phyloP scores from a whole-genome alignment of 2,797 vertebrate genomes.

The Lacerta agilis region DNA sequence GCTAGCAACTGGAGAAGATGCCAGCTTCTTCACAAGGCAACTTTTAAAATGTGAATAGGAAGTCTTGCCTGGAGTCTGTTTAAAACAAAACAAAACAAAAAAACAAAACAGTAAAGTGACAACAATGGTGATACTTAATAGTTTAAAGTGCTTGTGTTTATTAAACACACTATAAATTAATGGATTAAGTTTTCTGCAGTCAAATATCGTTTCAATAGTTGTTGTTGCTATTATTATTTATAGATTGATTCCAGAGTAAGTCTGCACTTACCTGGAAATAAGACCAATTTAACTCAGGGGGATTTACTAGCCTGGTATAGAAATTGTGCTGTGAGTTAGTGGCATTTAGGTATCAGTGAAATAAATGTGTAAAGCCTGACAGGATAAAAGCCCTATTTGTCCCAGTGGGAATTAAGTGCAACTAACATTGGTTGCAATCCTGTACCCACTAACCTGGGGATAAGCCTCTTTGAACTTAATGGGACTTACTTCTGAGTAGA shows the following conservation, averaged over 20 bases:
- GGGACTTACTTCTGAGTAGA: no score
- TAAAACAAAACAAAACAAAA: background rate
- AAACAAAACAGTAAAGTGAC: background rate
- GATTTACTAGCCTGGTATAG: background rate
- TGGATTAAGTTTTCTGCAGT: background rate
- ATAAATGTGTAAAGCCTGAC: no score
- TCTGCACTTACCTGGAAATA: background rate
- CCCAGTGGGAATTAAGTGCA: background rate
- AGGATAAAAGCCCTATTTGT: background rate
- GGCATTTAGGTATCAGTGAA: background rate
- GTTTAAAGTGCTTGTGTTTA: background rate
- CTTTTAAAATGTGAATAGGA: slow-evolving; percentile 74
- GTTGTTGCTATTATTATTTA: no score
- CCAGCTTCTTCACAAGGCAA: slow-evolving; percentile 58
- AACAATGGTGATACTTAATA: background rate
- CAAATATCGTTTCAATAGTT: background rate
- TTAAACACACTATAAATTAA: background rate
- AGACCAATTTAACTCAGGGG: background rate
- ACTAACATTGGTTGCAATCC: background rate
- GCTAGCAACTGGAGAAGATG: slow-evolving; percentile 59
- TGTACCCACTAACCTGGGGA: no score
- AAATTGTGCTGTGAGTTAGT: background rate
- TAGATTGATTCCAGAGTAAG: background rate
- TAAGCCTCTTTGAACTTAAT: no score
- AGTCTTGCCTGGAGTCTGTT: slow-evolving; percentile 18